These are phyloP conservation scores for Rhinichthys osculus DNA, from an alignment of 2,797 vertebrate species.

Conservation along the genomic window DNA sequence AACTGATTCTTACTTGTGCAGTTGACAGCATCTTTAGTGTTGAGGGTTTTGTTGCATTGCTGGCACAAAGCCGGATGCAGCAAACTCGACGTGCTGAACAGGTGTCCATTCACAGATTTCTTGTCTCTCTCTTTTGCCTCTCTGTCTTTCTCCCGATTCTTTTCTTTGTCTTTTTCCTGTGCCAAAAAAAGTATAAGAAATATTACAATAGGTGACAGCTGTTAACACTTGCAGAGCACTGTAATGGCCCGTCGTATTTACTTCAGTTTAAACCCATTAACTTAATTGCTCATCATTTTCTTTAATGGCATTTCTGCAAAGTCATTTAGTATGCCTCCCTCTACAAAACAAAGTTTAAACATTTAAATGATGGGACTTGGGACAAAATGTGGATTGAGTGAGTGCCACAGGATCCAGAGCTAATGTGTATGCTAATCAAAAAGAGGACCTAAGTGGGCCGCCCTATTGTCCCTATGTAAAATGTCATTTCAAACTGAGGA, in stretches of 20 bases:
- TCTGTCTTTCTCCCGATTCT: constrained; percentile 84
- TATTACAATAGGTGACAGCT: constrained; percentile 2
- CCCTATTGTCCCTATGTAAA: neutral
- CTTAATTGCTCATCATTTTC: neutral
- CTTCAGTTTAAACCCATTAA: neutral
- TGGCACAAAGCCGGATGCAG: constrained; percentile 81
- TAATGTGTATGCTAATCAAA: neutral
- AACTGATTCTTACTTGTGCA: constrained; percentile 86
- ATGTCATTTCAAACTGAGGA: neutral
- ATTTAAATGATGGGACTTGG: too few relatives aligned
- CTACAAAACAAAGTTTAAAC: neutral
- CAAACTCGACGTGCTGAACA: constrained; percentile 77
- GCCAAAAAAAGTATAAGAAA: constrained; percentile 50
- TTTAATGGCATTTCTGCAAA: neutral
- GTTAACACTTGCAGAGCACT: neutral
- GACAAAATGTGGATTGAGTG: neutral
- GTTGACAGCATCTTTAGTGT: constrained; percentile 84
- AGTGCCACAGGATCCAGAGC: neutral
- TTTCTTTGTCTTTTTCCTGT: constrained; percentile 93
- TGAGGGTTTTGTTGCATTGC: constrained; percentile 87
- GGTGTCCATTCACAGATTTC: constrained; percentile 86
- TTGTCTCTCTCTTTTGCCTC: constrained; percentile 89
- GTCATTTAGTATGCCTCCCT: neutral
- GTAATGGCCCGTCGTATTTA: neutral
- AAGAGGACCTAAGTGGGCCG: neutral